These are phyloP conservation scores for Delphinus delphis DNA, from an alignment of 2,113 vertebrate species.

Conservation along the genomic window DNA sequence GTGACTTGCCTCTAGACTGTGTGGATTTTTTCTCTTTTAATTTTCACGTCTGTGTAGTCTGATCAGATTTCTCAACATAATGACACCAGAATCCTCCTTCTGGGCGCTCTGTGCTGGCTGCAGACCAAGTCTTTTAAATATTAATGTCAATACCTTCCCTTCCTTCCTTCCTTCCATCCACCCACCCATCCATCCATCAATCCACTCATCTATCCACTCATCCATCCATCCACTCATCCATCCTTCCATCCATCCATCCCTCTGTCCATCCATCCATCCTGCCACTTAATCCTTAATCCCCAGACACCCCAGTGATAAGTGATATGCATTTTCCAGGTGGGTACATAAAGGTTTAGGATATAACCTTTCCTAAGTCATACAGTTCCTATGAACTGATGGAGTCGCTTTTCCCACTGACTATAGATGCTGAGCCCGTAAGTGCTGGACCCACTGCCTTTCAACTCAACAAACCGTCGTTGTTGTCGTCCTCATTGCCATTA, in stretches of 20 bases:
- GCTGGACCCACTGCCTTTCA: neutral
- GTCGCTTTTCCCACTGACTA: neutral
- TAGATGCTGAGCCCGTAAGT: neutral
- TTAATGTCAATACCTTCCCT: rapidly evolving
- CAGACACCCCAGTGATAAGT: no score
- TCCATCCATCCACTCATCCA: neutral
- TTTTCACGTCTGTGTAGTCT: neutral
- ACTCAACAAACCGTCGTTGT: rapidly evolving
- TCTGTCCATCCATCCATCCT: neutral
- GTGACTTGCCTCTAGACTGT: no score
- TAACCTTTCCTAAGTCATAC: neutral
- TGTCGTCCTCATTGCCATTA: rapidly evolving
- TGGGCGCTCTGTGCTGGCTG: neutral
- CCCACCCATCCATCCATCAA: neutral
- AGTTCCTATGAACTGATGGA: neutral
- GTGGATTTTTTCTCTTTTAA: neutral
- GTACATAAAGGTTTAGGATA: neutral
- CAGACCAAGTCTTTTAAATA: neutral
- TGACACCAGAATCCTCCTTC: neutral
- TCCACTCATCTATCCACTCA: neutral
- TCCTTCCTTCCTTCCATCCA: rapidly evolving
- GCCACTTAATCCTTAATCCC: neutral
- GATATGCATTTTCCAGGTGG: neutral
- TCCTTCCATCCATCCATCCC: rapidly evolving
- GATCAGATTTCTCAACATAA: neutral